Percentiles rank a stretch among this genome's conserved stretches.
These are phyloP conservation scores for Eueides isabella DNA, from an alignment of 1,140 invertebrate genomes.

Conservation along the genomic window DNA sequence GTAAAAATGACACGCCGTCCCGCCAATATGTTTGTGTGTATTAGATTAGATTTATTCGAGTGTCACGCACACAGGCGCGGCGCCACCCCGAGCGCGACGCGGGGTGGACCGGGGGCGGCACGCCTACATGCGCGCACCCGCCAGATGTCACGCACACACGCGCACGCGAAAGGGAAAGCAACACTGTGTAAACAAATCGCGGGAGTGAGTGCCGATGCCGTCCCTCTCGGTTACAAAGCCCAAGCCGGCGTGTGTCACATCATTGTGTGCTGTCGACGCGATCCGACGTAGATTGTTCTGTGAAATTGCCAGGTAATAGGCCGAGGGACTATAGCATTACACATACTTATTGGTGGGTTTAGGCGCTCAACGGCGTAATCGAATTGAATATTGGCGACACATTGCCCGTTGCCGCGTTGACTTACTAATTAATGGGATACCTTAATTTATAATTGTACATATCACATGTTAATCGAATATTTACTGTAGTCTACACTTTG, in stretches of 20 bases:
- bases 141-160: conserved; percentile 75
- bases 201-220: conserved; percentile 62
- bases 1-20: conserved; percentile 80
- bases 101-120: conserved; percentile 68
- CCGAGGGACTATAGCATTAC: conserved; percentile 78
- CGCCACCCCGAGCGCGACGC: conserved; percentile 70
- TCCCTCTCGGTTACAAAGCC: conserved; percentile 72
- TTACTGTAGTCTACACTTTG: too few relatives aligned
- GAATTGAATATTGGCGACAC: conserved; percentile 74
- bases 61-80: conserved; percentile 70
- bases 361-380: conserved; percentile 73
- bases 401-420: conserved; percentile 60
- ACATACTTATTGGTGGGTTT: conserved; percentile 78
- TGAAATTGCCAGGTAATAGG: conserved; percentile 82
- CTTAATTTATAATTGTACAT: conserved; percentile 21
- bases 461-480: background rate
- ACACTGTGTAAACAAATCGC: conserved; percentile 80
- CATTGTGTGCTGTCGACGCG: conserved; percentile 72
- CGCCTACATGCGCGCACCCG: conserved; percentile 60
- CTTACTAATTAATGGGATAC: conserved; percentile 45
- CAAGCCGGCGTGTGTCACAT: conserved; percentile 70
- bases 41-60: conserved; percentile 80
- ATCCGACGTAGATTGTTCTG: conserved; percentile 78
- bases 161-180: conserved; percentile 76
- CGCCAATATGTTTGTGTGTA: conserved; percentile 81